Base-by-base conservation (phyloP, 2,113 vertebrate genomes). In the Xiphophorus couchianus region DNA sequence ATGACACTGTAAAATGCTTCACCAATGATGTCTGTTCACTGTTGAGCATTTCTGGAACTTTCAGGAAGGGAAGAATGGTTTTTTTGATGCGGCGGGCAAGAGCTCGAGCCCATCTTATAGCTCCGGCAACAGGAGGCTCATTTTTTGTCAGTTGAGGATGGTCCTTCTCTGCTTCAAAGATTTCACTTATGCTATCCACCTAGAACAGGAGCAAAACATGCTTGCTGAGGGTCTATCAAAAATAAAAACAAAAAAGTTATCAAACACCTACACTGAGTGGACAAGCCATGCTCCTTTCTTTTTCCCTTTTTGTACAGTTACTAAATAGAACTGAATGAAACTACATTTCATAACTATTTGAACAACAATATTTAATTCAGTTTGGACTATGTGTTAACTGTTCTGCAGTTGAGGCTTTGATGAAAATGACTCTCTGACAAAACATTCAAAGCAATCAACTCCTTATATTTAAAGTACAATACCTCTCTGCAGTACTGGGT, bases 401-500 rank as follows among this genome's bases (percentile, higher is more conserved):
- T 39, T 51, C 19, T 51, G 44, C 44, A 51, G 17, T 51, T 51
- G 48, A 51, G 19, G 48, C 19, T 51, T 51, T 51, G 48, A 22
- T 54, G 22, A 54, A 54, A 54, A 19, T 54, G 22, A 62, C 62
- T 5, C 5, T 30, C 30, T 7, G 29, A 31, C 13, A 6, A 2
- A 25, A 7, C 17, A 19, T 22, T 19, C 48, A 64, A 33, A 31
- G 19, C 30, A 9, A 64, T 35, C 30, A 6, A 17, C 30, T 33
- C 17, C 3, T 64, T 19, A 19, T 4, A 11, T 28, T 44, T 29
- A 3, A 4, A 73, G 10, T 13, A n/a, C 19, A 29, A n/a, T 84
- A 99, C 98, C 97, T 99, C 98, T 95, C 96, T 97, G 76, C 90
- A 94, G 68, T 96, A 98, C 80, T 97, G 96, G 12, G 84, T 83